Percentiles rank a stretch among this genome's conserved stretches.
phyloP scores from a whole-genome alignment of 2,113 vertebrate species.

The Python bivittatus region DNA sequence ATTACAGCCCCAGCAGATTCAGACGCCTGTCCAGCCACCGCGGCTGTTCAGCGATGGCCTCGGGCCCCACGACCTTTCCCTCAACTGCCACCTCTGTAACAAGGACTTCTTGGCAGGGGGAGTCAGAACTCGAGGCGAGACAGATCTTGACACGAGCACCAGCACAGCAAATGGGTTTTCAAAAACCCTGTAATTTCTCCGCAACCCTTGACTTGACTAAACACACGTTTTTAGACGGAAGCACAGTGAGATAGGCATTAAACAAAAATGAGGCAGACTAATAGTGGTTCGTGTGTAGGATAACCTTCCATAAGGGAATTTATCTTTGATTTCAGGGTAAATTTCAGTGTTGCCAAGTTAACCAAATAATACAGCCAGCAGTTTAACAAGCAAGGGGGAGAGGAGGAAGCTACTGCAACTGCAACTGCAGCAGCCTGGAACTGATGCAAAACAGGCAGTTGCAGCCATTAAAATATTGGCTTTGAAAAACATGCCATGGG shows the following conservation, averaged over 20 bases:
- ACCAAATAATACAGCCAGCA: constrained; percentile 42
- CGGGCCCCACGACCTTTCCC: constrained; percentile 27
- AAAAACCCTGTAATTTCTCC: constrained; percentile 77
- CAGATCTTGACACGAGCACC: constrained; percentile 72
- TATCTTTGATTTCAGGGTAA: constrained; percentile 71
- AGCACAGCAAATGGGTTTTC: constrained; percentile 78
- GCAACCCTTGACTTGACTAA: constrained; percentile 79
- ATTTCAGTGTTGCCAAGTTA: constrained; percentile 70
- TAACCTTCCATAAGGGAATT: constrained; percentile 72
- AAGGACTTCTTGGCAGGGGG: constrained; percentile 39
- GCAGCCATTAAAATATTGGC: neutral
- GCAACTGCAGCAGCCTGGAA: neutral
- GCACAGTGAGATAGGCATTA: constrained; percentile 76
- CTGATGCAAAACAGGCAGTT: rapidly evolving
- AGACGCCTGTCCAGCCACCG: constrained; percentile 20
- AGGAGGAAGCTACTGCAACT: neutral
- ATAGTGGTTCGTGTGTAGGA: constrained; percentile 74
- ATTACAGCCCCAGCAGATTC: rapidly evolving
- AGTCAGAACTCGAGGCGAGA: constrained; percentile 62
- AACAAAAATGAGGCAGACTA: constrained; percentile 72
- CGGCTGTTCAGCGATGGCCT: constrained; percentile 39
- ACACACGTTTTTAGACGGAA: constrained; percentile 72
- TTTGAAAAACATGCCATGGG: constrained; percentile 7
- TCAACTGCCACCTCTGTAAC: constrained; percentile 30
- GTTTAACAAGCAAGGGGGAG: neutral